A percentile compares a stretch with the other conserved stretches of the same genome.
These are phyloP conservation scores for Calyptommatus sinebrachiatus DNA, from an alignment of 2,113 vertebrate genomes.

Conservation along the genomic window DNA sequence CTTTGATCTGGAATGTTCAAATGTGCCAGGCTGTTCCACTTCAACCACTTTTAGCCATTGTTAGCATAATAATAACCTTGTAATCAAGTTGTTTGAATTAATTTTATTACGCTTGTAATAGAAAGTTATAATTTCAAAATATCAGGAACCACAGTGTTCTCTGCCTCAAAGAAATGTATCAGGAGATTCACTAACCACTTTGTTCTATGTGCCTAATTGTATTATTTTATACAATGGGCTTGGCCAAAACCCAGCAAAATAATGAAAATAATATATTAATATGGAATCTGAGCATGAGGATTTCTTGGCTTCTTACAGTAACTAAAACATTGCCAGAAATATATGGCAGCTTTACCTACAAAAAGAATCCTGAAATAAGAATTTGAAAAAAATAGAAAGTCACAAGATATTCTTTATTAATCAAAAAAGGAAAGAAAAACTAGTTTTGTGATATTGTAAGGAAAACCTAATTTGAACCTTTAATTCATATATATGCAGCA, in stretches of 20 bases:
- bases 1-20: conserved; percentile 65
- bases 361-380: conserved; percentile 13
- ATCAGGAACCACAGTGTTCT: neutral
- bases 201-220: conserved; percentile 31
- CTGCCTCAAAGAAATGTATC: conserved; percentile 34
- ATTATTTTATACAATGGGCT: conserved; percentile 47
- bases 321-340: conserved; percentile 31
- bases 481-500: neutral
- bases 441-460: neutral
- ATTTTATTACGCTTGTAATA: conserved; percentile 58
- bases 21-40: conserved; percentile 46
- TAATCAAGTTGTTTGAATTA: conserved; percentile 61
- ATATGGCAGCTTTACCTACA: neutral
- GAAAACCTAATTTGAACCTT: neutral
- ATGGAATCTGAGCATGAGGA: conserved; percentile 25
- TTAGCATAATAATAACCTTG: conserved; percentile 48
- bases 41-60: conserved; percentile 48
- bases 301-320: conserved; percentile 32
- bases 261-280: conserved; percentile 21
- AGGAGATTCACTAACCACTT: conserved; percentile 22
- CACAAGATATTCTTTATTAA: conserved; percentile 6
- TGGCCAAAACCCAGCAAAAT: conserved; percentile 40
- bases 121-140: conserved; percentile 39
- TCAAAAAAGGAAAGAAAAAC: conserved; percentile 41
- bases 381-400: conserved; percentile 1